Base-by-base conservation (phyloP, 2,797 vertebrate species). In the Podarcis siculus region DNA sequence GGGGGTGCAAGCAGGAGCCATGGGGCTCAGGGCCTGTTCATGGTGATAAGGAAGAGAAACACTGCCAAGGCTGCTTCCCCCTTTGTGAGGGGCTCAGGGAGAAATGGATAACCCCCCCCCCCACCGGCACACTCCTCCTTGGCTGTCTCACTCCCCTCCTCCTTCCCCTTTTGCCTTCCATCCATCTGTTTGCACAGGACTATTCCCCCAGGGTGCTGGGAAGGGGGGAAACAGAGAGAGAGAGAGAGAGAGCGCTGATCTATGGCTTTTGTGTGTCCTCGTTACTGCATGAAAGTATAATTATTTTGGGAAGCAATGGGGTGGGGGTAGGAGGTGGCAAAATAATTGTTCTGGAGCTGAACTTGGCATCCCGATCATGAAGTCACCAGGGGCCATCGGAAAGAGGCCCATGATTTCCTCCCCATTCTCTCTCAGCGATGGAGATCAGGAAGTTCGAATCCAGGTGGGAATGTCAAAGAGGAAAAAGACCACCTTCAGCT, bases 131-230 rank as follows among this genome's bases (percentile, higher is more conserved):
- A 32, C 69, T 87, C 32, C 49, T 35, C 61, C 66, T 79, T 71
- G 42, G 64, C n/a, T 42, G 39, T 8, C 30, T 35, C 64, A 7
- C 5, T 17, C 32, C 35, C 73, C 30, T 72, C 19, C 30, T 17
- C 71, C 12, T 21, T 19, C 39, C 9, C 21, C 37, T 19, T 67
- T 77, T 0, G n/a, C 45, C 64, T 42, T 71, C 87, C 64, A 30
- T 78, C 87, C 87, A 88, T 88, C 82, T 88, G 87, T 88, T 88
- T 83, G 87, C 42, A 58, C 81, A 72, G 87, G 49, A 39, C 42
- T n/a, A 75, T 30, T 87, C 86, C 86, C 86, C 66, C 45, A 58
- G 32, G 82, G 67, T 5, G 3, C 25, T 37, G 42, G 13, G 25
- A 32, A 42, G 42, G 64, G 55, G 58, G 49, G 13, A 1, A 49